Evolutionary conservation across 2,797 vertebrate genomes (phyloP), one percentile per base, ranked within the genome.

Genomic region (Knipowitschia caucasica): DNA sequence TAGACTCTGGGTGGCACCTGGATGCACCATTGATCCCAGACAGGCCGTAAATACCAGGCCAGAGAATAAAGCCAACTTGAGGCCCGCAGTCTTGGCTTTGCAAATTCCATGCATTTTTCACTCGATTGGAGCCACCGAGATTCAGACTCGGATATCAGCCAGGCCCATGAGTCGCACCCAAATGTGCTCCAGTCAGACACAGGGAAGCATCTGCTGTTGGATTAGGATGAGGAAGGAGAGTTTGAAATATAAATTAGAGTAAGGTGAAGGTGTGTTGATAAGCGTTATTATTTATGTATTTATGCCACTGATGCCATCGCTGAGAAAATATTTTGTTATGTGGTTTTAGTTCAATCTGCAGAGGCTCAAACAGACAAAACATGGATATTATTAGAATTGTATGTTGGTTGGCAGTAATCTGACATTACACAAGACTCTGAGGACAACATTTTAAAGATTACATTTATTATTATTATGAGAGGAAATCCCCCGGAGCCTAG

Each of bases 61-160:
- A 54, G 55, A 60, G 51, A 24, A 38, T 45, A 75, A 73, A 59
- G 73, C 57, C 73, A 85, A 86, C 78, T 82, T 79, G 77, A 86
- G 85, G 82, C 84, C 79, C 82, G 72, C 80, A 86, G 78, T 83
- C 81, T 77, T 84, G 68, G 72, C 80, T 83, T 84, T 82, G 83
- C 82, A 88, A 86, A 90, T 91, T 90, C 89, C 84, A 83, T 63
- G 73, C 82, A 89, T 89, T 87, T 88, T 78, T 90, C 55, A 62
- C 77, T 84, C 66, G 51, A 72, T 78, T 83, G 75, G 81, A 83
- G 75, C 69, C 74, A 87, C 79, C 82, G 86, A 71, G 62, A 76
- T 69, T 75, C 77, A 82, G 72, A 55, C 65, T 78, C 62, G 81
- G 80, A 71, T 77, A 77, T 29, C 30, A 79, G 53, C 15, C 21